Evolutionary conservation across 2,797 vertebrate species (phyloP).

Genomic region (Carduelis carduelis): DNA sequence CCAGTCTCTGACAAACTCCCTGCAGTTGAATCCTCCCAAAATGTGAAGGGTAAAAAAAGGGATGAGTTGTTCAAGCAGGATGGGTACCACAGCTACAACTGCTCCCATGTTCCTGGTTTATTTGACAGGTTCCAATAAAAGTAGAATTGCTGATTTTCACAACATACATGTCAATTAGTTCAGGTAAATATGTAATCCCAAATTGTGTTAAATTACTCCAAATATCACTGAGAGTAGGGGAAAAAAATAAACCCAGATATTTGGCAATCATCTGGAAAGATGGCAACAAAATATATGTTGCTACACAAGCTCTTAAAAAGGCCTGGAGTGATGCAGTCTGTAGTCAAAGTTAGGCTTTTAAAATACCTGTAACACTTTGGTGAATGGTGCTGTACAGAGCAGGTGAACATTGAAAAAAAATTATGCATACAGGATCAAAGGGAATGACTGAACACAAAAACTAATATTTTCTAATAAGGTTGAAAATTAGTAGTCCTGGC

Average conservation of each 20-base stretch:
- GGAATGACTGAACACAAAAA: neutral
- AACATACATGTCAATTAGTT: neutral
- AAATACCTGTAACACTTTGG: neutral
- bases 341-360: neutral
- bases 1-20: neutral
- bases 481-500: neutral
- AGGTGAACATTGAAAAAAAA: neutral
- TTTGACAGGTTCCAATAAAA: neutral
- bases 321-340: neutral
- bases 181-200: neutral
- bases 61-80: neutral
- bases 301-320: neutral
- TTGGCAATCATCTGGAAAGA: neutral
- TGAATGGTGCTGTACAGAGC: neutral
- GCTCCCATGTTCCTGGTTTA: neutral
- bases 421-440: neutral
- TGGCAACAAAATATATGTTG: neutral
- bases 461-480: constrained; percentile 5
- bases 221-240: neutral
- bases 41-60: neutral
- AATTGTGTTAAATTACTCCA: neutral
- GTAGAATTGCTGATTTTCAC: neutral
- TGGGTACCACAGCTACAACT: neutral
- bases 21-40: neutral
- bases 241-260: neutral